A percentile compares a stretch with the other conserved stretches of the same genome.
Conservation (phyloP, 1,140 invertebrate species). For the Drosophila sucinea region DNA sequence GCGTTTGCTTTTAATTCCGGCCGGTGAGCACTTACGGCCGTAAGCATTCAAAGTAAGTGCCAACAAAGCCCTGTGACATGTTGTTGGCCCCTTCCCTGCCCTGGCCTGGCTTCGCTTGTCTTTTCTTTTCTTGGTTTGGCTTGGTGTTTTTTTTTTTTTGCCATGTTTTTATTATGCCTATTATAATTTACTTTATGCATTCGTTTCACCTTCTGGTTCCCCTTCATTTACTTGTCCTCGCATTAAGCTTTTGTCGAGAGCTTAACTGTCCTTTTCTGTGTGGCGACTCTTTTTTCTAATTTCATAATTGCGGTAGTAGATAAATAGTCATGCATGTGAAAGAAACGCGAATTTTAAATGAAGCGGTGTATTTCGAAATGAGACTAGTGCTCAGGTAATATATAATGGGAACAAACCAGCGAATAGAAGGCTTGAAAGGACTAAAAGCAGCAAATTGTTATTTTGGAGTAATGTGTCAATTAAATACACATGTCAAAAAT, state of each 20-base stretch:
- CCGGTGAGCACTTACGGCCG: slow-evolving; percentile 70
- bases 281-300: slow-evolving; percentile 43
- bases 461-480: too few species aligned
- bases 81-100: slow-evolving; percentile 27
- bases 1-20: slow-evolving; percentile 79
- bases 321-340: not conserved
- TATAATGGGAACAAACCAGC: too few species aligned
- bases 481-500: too few species aligned
- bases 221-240: slow-evolving; percentile 24
- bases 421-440: too few species aligned
- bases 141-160: slow-evolving; percentile 36
- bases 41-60: slow-evolving; percentile 61
- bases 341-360: not conserved
- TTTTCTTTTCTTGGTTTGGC: not conserved
- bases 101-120: slow-evolving; percentile 5
- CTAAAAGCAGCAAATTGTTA: too few species aligned
- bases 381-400: too few species aligned
- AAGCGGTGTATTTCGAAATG: too few species aligned
- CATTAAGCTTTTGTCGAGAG: slow-evolving; percentile 46
- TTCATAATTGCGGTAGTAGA: slow-evolving; percentile 63
- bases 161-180: slow-evolving; percentile 75
- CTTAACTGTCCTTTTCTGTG: slow-evolving; percentile 41
- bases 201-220: slow-evolving; percentile 36
- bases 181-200: slow-evolving; percentile 81
- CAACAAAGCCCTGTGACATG: slow-evolving; percentile 64